Base-by-base conservation (phyloP, 2,797 vertebrate genomes). In the Acanthornis magna region DNA sequence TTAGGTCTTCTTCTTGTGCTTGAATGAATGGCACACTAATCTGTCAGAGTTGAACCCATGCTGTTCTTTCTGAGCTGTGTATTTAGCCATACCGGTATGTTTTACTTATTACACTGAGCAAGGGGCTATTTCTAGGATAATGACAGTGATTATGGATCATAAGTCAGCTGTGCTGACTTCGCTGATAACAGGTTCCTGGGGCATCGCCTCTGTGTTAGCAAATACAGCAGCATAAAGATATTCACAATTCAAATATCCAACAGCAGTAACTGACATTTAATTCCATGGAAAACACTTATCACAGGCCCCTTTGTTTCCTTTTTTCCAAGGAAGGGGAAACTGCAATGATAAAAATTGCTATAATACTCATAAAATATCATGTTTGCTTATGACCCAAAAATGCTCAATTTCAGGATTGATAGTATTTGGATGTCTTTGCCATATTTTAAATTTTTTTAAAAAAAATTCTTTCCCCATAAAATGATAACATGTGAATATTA, bases 371-470 rank as follows among this genome's bases (percentile, higher is more conserved):
- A 80, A 87, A 89, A 53, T 29, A 40, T 2, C 7, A 13, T 13
- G 5, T 42, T 51, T 85, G 4, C 16, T 89, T 50, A 43, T 38
- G 54, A 91, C 9, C 5, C 18, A 58, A 89, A 95, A 78, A 42
- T 16, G 12, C 5, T 19, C 8, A 1, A 51, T 74, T 77, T 95
- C 54, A 62, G n/a, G 21, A 74, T 3, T 71, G 29, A 72, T 63
- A 7, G 34, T 54, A 85, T 43, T 73, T 54, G 17, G 30, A 11
- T 29, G 22, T 21, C 30, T 60, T 21, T 76, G 82, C 67, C 23
- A 60, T 11, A 3, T 86, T 40, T 61, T 53, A 1, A 1, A 50
- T 18, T 16, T 65, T 23, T n/a, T 15, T 4, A 0, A 2, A 45
- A 40, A 48, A 38, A 10, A 36, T 47, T 76, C n/a, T 82, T 87